These are phyloP conservation scores for Venustaconcha ellipsiformis DNA, from an alignment of 1,140 invertebrate genomes.

Conservation along the genomic window DNA sequence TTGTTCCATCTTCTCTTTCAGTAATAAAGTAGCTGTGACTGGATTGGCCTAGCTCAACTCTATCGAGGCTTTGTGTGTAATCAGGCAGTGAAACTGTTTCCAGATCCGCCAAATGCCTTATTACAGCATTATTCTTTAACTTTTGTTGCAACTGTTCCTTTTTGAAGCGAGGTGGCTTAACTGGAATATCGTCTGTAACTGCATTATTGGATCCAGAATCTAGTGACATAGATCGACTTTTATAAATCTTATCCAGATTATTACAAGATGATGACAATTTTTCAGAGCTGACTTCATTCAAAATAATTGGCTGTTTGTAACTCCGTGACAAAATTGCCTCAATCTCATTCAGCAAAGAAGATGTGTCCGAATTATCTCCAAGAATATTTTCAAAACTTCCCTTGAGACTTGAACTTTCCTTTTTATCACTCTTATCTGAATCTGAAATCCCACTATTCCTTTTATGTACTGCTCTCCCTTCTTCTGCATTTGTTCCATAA, in stretches of 20 bases:
- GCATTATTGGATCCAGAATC: constrained; percentile 3
- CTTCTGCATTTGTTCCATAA: background rate
- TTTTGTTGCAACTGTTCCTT: constrained; percentile 18
- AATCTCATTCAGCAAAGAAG: constrained; percentile 32
- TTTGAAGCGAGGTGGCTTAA: constrained; percentile 26
- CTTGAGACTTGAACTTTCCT: background rate
- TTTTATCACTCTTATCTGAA: background rate
- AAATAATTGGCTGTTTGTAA: constrained; percentile 22
- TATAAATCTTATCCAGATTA: background rate
- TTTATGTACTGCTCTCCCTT: background rate
- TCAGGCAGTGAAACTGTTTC: constrained; percentile 32
- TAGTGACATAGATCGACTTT: constrained; percentile 18
- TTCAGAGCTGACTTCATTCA: constrained; percentile 17
- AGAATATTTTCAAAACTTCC: constrained; percentile 18
- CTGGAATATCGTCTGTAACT: constrained; percentile 1
- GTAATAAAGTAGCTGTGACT: constrained; percentile 6
- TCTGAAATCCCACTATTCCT: background rate
- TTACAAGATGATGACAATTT: constrained; percentile 19
- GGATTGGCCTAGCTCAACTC: too few species aligned
- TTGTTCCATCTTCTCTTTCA: constrained; percentile 4
- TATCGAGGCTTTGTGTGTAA: constrained; percentile 2
- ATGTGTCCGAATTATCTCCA: constrained; percentile 20
- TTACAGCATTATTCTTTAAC: constrained; percentile 13
- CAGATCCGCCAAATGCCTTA: constrained; percentile 22
- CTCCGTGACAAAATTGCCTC: constrained; percentile 32